phyloP scores from a whole-genome alignment of 2,888 invertebrate genomes.

The Mayetiola destructor region DNA sequence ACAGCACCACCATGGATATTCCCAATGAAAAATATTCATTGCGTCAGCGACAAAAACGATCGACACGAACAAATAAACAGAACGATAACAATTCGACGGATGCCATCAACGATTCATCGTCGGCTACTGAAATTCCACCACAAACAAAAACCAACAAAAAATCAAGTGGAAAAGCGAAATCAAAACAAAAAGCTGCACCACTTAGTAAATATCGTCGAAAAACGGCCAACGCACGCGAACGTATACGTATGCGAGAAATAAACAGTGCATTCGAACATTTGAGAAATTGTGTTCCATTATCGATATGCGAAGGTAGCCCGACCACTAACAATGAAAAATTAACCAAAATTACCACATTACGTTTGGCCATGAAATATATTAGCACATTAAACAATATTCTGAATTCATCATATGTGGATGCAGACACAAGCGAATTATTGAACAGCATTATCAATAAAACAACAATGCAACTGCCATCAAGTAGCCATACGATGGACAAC shows the following conservation, averaged over 20 bases:
- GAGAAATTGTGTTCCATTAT: conserved; percentile 55
- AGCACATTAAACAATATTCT: conserved; percentile 55
- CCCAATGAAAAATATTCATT: conserved; percentile 49
- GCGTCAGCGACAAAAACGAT: conserved; percentile 46
- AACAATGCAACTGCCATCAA: conserved; percentile 17
- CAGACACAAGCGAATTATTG: conserved; percentile 27
- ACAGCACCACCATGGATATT: background rate
- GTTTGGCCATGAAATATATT: conserved; percentile 80
- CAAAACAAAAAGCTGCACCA: conserved; percentile 53
- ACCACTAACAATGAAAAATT: conserved; percentile 57
- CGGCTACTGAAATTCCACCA: background rate
- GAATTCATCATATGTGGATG: conserved; percentile 31
- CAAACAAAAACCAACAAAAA: conserved; percentile 1
- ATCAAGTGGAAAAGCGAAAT: conserved; percentile 26
- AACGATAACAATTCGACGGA: background rate
- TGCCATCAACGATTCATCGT: conserved; percentile 18
- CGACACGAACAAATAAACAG: conserved; percentile 32
- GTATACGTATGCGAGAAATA: conserved; percentile 78
- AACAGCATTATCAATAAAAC: conserved; percentile 21
- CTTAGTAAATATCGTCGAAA: conserved; percentile 79
- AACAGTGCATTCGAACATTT: conserved; percentile 77
- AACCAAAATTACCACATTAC: conserved; percentile 77
- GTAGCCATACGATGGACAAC: conserved; percentile 3
- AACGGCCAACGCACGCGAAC: conserved; percentile 78
- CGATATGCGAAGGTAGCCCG: conserved; percentile 25